phyloP scores from a whole-genome alignment of 1,140 invertebrate genomes.

The Atta texana region DNA sequence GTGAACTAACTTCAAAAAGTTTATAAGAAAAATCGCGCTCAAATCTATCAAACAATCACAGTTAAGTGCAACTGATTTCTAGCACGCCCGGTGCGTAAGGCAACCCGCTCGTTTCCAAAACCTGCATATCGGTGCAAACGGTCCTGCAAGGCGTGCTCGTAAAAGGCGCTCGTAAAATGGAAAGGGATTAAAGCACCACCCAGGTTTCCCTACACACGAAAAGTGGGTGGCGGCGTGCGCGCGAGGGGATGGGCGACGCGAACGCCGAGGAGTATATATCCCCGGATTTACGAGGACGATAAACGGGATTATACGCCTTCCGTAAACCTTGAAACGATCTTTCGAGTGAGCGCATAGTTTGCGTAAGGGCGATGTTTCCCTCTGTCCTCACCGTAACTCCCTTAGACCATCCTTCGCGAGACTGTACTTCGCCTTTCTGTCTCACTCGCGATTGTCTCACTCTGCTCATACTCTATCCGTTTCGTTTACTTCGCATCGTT shows the following conservation, averaged over 20 bases:
- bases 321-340: constrained; percentile 81
- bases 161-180: constrained; percentile 82
- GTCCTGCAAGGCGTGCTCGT: constrained; percentile 72
- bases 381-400: background rate
- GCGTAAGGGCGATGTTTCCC: constrained; percentile 67
- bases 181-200: constrained; percentile 78
- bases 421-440: constrained; percentile 1
- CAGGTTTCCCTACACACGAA: constrained; percentile 63
- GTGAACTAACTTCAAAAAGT: background rate
- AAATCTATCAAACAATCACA: background rate
- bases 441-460: background rate
- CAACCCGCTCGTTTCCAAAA: constrained; percentile 65
- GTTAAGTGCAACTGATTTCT: background rate
- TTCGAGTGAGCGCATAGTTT: constrained; percentile 77
- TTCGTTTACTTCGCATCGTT: constrained; percentile 32
- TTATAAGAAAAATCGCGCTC: background rate
- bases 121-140: constrained; percentile 59
- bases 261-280: constrained; percentile 74
- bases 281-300: constrained; percentile 83
- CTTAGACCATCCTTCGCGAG: background rate
- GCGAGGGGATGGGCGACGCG: constrained; percentile 60
- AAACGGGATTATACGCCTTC: constrained; percentile 81
- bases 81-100: constrained; percentile 41
- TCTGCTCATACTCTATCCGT: background rate
- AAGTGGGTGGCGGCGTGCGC: constrained; percentile 25